Percentiles rank a stretch among this genome's conserved stretches.
Evolutionary conservation across 2,888 invertebrate genomes (phyloP).

Genomic region (Ptychoptera contaminata): DNA sequence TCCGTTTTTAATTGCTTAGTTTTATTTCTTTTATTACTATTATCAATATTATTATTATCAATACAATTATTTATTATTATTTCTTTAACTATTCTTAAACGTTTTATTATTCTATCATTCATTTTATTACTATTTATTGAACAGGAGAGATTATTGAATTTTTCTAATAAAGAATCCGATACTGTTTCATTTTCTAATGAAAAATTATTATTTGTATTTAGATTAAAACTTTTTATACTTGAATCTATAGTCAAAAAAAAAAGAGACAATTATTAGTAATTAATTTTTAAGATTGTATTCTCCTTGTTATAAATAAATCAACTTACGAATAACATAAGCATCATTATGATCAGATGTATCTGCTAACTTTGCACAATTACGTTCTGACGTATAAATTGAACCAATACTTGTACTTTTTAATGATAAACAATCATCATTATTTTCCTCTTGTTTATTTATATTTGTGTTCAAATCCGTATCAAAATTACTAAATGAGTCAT

Average conservation of each 20-base stretch:
- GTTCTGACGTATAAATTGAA: slow-evolving; percentile 8
- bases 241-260: slow-evolving; percentile 10
- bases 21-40: background rate
- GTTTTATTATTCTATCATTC: slow-evolving; percentile 12
- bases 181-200: slow-evolving; percentile 32
- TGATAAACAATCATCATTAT: slow-evolving; percentile 7
- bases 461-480: background rate
- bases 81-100: slow-evolving; percentile 12
- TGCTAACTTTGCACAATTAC: slow-evolving; percentile 3
- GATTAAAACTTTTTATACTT: slow-evolving; percentile 10
- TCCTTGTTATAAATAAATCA: slow-evolving; percentile 1
- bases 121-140: slow-evolving; percentile 4
- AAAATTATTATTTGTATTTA: slow-evolving; percentile 13
- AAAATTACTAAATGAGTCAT: slow-evolving; percentile 6
- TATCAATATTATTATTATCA: background rate
- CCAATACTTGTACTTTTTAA: slow-evolving; percentile 10
- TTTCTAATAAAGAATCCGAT: slow-evolving; percentile 51
- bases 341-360: slow-evolving; percentile 6
- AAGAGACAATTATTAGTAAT: background rate
- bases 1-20: background rate
- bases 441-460: background rate
- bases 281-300: background rate
- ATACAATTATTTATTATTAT: background rate
- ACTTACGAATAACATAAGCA: slow-evolving; percentile 13
- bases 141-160: slow-evolving; percentile 54